Conservation (phyloP, 2,113 vertebrate species). For the Tragelaphus imberbis region DNA sequence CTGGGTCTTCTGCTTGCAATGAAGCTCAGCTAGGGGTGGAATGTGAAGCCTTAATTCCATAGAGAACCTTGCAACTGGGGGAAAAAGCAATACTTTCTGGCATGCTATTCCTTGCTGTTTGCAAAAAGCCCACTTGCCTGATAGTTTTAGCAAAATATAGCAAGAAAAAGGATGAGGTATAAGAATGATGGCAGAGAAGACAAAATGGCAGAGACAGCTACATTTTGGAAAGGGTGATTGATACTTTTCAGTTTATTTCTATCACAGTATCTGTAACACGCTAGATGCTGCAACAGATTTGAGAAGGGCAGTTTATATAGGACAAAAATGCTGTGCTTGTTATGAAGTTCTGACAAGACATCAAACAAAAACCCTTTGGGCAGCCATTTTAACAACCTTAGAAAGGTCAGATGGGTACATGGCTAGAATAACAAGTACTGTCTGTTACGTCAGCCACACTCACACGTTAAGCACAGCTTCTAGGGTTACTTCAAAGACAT, state of each 20-base stretch:
- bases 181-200: conserved; percentile 39
- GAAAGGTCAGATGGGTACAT: conserved; percentile 18
- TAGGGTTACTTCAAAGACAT: conserved; percentile 20
- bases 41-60: conserved; percentile 51
- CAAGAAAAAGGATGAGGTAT: neutral
- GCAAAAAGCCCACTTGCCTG: conserved; percentile 15
- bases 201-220: conserved; percentile 32
- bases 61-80: conserved; percentile 38
- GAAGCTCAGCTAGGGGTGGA: conserved; percentile 41
- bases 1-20: conserved; percentile 33
- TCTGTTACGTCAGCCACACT: neutral
- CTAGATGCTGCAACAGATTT: conserved; percentile 7
- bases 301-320: conserved; percentile 25
- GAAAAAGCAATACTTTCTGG: conserved; percentile 36
- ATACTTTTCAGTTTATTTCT: conserved; percentile 44
- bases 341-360: neutral
- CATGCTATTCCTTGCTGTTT: conserved; percentile 31
- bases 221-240: neutral
- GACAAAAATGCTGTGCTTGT: conserved; percentile 1
- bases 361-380: conserved; percentile 29
- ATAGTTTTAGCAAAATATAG: conserved; percentile 35
- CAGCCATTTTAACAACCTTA: neutral
- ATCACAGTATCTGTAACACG: neutral
- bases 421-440: conserved; percentile 15
- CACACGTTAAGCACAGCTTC: neutral